phyloP scores from a whole-genome alignment of 2,113 vertebrate genomes.

The Asarcornis scutulata region DNA sequence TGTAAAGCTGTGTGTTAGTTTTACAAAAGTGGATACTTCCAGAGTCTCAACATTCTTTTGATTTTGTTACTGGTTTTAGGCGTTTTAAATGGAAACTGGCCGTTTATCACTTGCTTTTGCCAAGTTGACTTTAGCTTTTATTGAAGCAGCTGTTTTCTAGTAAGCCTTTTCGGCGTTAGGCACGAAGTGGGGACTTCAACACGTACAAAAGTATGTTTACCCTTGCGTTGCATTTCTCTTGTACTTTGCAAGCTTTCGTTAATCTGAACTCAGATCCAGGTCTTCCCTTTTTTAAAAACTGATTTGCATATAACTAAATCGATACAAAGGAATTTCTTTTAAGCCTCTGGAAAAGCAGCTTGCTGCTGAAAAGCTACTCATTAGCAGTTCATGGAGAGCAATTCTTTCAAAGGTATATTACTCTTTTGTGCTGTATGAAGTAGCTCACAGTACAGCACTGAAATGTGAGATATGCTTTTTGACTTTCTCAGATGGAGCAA shows the following conservation, averaged over 20 bases:
- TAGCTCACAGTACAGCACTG: slow-evolving; percentile 16
- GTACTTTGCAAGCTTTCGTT: slow-evolving; percentile 17
- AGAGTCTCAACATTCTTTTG: not conserved
- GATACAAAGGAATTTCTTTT: slow-evolving; percentile 58
- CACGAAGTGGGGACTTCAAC: not conserved
- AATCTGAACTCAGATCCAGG: not conserved
- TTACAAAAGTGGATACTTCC: not conserved
- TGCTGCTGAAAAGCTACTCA: slow-evolving; percentile 58
- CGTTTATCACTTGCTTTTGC: slow-evolving; percentile 28
- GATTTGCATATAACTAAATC: slow-evolving; percentile 49
- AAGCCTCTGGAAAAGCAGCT: slow-evolving; percentile 48
- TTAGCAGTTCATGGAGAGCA: slow-evolving; percentile 40
- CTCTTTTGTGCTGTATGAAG: slow-evolving; percentile 38
- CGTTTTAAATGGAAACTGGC: slow-evolving; percentile 52
- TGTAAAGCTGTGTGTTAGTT: slow-evolving; percentile 15
- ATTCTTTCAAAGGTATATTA: slow-evolving; percentile 40
- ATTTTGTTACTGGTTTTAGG: slow-evolving; percentile 33
- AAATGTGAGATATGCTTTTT: slow-evolving; percentile 44
- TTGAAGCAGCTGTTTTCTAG: slow-evolving; percentile 59
- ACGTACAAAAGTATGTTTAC: slow-evolving; percentile 46
- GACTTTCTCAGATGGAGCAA: slow-evolving; percentile 44
- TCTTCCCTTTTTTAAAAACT: slow-evolving; percentile 45
- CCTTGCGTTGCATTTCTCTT: slow-evolving; percentile 8
- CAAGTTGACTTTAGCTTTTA: slow-evolving; percentile 48
- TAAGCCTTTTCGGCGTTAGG: slow-evolving; percentile 19